Percentiles rank a stretch among this genome's conserved stretches.
phyloP scores from a whole-genome alignment of 2,797 vertebrate species.

The Micromesistius poutassou region DNA sequence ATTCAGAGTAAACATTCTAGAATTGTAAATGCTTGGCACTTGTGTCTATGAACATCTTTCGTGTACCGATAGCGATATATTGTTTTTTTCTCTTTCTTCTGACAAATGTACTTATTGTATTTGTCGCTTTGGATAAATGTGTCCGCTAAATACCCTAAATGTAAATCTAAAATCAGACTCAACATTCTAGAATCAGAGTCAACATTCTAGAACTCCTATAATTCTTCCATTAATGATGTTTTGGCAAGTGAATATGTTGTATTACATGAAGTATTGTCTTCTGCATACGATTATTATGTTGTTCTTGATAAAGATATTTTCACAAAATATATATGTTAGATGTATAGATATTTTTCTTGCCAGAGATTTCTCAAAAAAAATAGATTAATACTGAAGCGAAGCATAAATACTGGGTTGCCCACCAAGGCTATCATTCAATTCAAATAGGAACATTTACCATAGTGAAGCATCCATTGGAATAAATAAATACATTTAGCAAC shows the following conservation, averaged over 20 bases:
- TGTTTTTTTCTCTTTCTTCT: too few relatives aligned
- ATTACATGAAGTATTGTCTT: conserved; percentile 23
- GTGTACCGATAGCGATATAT: too few relatives aligned
- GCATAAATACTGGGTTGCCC: conserved; percentile 15
- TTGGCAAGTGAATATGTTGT: background rate
- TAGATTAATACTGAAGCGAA: conserved; percentile 39
- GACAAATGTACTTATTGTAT: too few relatives aligned
- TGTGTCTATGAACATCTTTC: too few relatives aligned
- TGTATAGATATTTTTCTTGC: conserved; percentile 47
- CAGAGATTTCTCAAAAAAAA: conserved; percentile 46
- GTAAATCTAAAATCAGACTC: too few relatives aligned
- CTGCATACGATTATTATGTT: conserved; percentile 22
- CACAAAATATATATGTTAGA: conserved; percentile 67
- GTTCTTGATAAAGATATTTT: conserved; percentile 57
- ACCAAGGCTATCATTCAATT: conserved; percentile 6
- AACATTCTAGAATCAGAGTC: background rate
- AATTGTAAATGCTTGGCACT: too few relatives aligned
- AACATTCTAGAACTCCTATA: background rate
- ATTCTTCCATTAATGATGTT: conserved; percentile 16
- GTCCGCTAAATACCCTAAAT: too few relatives aligned
- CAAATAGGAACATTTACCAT: conserved; percentile 5
- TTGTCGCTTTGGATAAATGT: too few relatives aligned
- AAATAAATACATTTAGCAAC: conserved; percentile 18
- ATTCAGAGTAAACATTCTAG: too few relatives aligned
- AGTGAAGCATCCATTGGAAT: conserved; percentile 21